phyloP scores from a whole-genome alignment of 1,140 invertebrate genomes.

The Zaprionus inermis region DNA sequence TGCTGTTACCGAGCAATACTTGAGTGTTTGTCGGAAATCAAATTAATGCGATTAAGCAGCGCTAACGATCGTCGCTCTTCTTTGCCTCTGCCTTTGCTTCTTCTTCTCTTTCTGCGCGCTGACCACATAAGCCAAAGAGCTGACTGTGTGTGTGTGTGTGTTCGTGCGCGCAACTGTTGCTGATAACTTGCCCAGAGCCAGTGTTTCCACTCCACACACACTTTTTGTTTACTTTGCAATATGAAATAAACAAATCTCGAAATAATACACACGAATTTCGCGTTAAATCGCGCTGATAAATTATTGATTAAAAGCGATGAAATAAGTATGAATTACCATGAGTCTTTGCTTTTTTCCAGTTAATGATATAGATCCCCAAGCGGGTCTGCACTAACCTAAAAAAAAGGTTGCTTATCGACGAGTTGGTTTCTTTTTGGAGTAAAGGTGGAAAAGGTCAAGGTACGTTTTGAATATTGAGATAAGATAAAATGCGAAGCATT shows the following conservation, averaged over 20 bases:
- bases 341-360: constrained; percentile 11
- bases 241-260: constrained; percentile 44
- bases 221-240: constrained; percentile 32
- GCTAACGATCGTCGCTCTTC: constrained; percentile 44
- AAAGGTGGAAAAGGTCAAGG: constrained; percentile 61
- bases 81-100: constrained; percentile 12
- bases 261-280: constrained; percentile 49
- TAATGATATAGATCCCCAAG: too few relatives aligned
- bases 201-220: constrained; percentile 12
- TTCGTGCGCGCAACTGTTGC: constrained; percentile 33
- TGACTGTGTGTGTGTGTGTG: not conserved
- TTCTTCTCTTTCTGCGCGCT: constrained; percentile 11
- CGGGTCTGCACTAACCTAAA: not conserved
- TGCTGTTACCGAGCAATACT: constrained; percentile 31
- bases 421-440: constrained; percentile 24
- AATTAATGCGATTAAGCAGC: constrained; percentile 68
- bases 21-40: constrained; percentile 74
- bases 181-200: constrained; percentile 49
- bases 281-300: constrained; percentile 47
- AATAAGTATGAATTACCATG: constrained; percentile 28
- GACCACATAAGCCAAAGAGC: constrained; percentile 39
- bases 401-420: not conserved
- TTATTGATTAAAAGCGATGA: constrained; percentile 32
- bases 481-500: constrained; percentile 46
- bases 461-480: constrained; percentile 50